Base-by-base conservation (phyloP, 2,113 vertebrate species). In the Tauraco erythrolophus region DNA sequence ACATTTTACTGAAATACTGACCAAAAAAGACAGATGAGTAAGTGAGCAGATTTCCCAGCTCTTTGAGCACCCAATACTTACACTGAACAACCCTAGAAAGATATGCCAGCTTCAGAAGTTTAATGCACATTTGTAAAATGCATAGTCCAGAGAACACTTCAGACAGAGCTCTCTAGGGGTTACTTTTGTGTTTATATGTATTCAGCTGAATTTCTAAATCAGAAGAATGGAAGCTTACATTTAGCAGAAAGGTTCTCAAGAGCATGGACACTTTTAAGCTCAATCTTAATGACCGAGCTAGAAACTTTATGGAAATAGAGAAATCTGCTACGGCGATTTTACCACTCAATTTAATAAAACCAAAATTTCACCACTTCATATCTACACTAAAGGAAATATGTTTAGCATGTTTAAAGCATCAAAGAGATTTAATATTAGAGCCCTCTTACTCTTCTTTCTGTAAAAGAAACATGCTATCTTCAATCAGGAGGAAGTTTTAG, bases 181-280 rank as follows among this genome's bases (percentile, higher is more conserved):
- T 94, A 23, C 64, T 84, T 92, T 68, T 84, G n/a, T 71, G 23
- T 86, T 94, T 88, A 3, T 16, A 90, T 61, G 56, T n/a, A 89
- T 87, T 87, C 78, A 86, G 60, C 53, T 79, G 85, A 82, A 96
- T 92, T 84, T 93, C 66, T 87, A 81, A 78, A 88, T 53, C 7
- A 10, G 37, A 94, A 86, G n/a, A 86, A 43, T 45, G 45, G 54
- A 88, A 79, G 24, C 21, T 91, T 75, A 37, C 7, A 30, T 62
- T 65, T 90, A 87, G 12, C 46, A 74, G 54, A 58, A 89, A 60
- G 17, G 14, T 56, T 75, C 50, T 93, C 19, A 53, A 62, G 64
- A 95, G 41, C 72, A 56, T 5, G 7, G 58, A 33, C 31, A 22
- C 9, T 91, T 76, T 61, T 22, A 71, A 72, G 41, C 46, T 71